Base-by-base conservation (phyloP, 2,888 invertebrate species). In the Cerastis rubricosa region DNA sequence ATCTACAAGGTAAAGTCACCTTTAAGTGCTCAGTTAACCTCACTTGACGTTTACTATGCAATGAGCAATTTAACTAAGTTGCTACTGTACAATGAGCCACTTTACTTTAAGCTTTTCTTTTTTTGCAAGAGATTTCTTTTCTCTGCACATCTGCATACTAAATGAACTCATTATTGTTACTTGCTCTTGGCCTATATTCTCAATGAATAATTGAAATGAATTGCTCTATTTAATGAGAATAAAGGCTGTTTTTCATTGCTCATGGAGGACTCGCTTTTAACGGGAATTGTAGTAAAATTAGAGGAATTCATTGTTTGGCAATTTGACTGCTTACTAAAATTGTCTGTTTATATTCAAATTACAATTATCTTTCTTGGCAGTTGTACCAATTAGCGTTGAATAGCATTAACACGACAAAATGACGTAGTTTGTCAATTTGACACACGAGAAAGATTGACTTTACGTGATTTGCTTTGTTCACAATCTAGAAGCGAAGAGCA, bases 11-110 rank as follows among this genome's bases (percentile, higher is more conserved):
- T 14, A 29, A 70, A 73, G 80, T 73, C 61, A 71, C 49, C 43
- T 71, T 70, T 59, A 72, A 74, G 49, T 70, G 43, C 29, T 57
- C 25, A 67, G 17, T 74, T 76, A 70, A 67, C 59, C 71, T 71
- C 14, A 51, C 29, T 70, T 64, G 65, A 64, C 51, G 49, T 71
- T 47, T 35, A 77, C 22, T 71, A 11, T 35, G n/a, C 14, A 65
- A 6, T 29, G 19, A 78, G 47, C 17, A 68, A 71, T 66, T 67
- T 29, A 35, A 59, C 17, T n/a, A 8, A 43, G 8, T 43, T 43
- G n/a, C 8, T 17, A 14, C 43, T n/a, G 14, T 40, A 43, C 64
- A n/a, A 64, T 64, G 64, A 25, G 43, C 64, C 43, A 9, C 17
- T 64, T 64, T 43, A 25, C 64, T 43, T 64, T 1, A 43, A 64